phyloP scores from a whole-genome alignment of 2,888 invertebrate genomes.

The Drosophila testacea region DNA sequence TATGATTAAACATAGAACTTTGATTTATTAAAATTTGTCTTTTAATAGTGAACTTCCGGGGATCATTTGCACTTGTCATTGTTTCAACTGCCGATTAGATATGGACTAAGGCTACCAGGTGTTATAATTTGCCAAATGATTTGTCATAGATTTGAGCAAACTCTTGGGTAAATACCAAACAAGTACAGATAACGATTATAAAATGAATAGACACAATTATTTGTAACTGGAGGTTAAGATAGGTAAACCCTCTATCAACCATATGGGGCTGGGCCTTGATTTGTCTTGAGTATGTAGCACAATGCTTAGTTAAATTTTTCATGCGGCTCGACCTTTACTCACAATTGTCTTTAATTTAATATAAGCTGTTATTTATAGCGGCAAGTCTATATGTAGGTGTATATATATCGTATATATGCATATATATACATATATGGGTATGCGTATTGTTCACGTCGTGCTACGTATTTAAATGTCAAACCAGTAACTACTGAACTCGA shows the following conservation, averaged over 20 bases:
- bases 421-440: slow-evolving; percentile 38
- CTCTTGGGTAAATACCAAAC: slow-evolving; percentile 23
- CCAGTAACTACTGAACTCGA: slow-evolving; percentile 59
- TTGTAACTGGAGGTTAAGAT: not conserved
- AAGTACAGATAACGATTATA: slow-evolving; percentile 14
- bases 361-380: slow-evolving; percentile 43
- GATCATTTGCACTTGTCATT: slow-evolving; percentile 20
- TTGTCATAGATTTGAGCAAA: slow-evolving; percentile 41
- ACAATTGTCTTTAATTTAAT: slow-evolving; percentile 79
- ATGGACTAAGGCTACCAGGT: slow-evolving; percentile 30
- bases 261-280: slow-evolving; percentile 11
- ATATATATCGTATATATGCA: slow-evolving; percentile 17
- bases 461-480: slow-evolving; percentile 51
- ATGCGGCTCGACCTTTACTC: slow-evolving; percentile 62
- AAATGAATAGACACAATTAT: not conserved
- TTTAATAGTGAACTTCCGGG: slow-evolving; percentile 50
- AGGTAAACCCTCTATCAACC: not conserved
- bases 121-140: slow-evolving; percentile 22
- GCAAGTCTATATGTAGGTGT: not conserved
- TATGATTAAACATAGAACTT: slow-evolving; percentile 29
- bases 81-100: slow-evolving; percentile 39
- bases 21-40: slow-evolving; percentile 67
- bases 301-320: slow-evolving; percentile 18
- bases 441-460: slow-evolving; percentile 25
- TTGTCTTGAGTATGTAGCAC: slow-evolving; percentile 14